Conservation (phyloP, 2,797 vertebrate genomes). For the Bradypodion pumilum region DNA sequence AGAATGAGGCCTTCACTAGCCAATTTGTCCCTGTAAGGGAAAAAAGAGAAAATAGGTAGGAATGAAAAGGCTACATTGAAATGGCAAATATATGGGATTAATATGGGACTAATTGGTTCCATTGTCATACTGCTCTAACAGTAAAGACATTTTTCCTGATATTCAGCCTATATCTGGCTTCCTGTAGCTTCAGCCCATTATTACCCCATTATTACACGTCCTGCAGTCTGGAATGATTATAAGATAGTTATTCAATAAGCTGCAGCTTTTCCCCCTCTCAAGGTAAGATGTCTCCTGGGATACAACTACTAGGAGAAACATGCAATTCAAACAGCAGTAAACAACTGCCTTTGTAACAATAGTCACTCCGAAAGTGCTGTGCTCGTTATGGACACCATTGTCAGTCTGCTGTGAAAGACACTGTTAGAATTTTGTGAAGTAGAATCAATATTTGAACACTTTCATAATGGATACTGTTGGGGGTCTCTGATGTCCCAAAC, state of each 20-base stretch:
- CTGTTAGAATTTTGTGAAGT: not conserved
- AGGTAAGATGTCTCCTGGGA: conserved; percentile 4
- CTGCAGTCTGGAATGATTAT: too few species aligned
- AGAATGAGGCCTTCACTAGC: too few species aligned
- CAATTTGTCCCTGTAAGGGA: too few species aligned
- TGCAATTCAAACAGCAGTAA: not conserved
- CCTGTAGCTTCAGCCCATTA: too few species aligned
- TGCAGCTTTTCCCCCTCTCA: not conserved
- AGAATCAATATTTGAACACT: not conserved
- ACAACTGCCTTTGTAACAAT: not conserved
- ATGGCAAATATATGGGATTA: too few species aligned
- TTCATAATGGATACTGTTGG: not conserved
- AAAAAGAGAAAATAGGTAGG: too few species aligned
- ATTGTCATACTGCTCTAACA: too few species aligned
- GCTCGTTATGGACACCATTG: not conserved
- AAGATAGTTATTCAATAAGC: not conserved
- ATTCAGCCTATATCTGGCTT: too few species aligned
- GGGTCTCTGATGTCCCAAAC: not conserved
- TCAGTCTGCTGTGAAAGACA: not conserved
- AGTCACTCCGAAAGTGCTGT: not conserved
- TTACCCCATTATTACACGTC: too few species aligned
- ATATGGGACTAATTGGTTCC: too few species aligned
- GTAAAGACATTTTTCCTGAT: not conserved
- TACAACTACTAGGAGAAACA: not conserved
- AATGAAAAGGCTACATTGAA: too few species aligned